Conservation (phyloP, 2,113 vertebrate species). For the Lamprologus tigripictilis region DNA sequence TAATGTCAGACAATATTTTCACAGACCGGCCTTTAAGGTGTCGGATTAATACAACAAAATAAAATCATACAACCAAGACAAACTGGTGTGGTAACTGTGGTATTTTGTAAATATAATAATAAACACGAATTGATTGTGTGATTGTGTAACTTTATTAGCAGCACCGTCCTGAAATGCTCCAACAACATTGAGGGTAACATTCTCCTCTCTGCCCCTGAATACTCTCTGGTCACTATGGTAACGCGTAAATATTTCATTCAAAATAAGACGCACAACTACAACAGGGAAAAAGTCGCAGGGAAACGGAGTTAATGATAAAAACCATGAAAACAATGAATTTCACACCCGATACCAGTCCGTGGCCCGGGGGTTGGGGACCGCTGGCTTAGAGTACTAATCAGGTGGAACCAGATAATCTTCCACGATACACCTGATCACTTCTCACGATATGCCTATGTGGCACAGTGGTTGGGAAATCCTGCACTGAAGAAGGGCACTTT, state of each 20-base stretch:
- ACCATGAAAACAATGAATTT: accelerated
- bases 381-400: neutral
- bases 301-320: accelerated
- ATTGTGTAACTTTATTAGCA: neutral
- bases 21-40: neutral
- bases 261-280: neutral
- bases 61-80: neutral
- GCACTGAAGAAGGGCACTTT: neutral
- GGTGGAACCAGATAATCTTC: neutral
- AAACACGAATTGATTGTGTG: neutral
- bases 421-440: neutral
- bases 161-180: neutral
- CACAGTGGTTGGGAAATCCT: neutral
- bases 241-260: accelerated
- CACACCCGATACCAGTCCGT: neutral
- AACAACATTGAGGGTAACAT: neutral
- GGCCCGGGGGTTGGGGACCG: accelerated
- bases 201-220: accelerated
- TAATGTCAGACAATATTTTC: neutral
- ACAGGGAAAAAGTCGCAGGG: accelerated
- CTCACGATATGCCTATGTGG: neutral
- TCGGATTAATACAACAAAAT: neutral
- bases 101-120: neutral
- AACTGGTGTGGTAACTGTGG: neutral
- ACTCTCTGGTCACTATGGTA: neutral